Conservation (phyloP, 92 coral and sea anemone species). For the Palythoa caribaeorum region DNA sequence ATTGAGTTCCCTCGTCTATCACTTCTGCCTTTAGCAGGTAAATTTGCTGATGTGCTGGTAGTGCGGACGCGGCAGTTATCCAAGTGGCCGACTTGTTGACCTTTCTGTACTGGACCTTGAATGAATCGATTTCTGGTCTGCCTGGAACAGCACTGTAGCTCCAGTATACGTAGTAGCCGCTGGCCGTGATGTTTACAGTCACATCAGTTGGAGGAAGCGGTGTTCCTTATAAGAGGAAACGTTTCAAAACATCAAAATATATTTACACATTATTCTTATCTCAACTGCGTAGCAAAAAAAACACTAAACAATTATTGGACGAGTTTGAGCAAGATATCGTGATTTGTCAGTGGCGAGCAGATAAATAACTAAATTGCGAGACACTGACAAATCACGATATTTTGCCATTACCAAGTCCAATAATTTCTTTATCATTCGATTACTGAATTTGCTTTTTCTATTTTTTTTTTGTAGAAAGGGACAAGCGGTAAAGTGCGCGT, state of each 20-base stretch:
- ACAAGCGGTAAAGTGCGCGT: no score
- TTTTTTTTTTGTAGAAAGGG: no score
- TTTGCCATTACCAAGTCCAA: no score
- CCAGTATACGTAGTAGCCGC: constrained; percentile 88
- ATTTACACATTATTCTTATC: neutral
- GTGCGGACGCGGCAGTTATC: constrained; percentile 60
- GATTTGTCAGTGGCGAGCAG: no score
- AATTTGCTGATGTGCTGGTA: constrained; percentile 64
- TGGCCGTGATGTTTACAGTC: constrained; percentile 77
- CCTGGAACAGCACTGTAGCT: constrained; percentile 83
- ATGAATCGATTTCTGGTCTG: constrained; percentile 80
- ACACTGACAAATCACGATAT: no score
- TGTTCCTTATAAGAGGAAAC: constrained; percentile 51
- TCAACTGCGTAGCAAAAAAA: no score
- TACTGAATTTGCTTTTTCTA: no score
- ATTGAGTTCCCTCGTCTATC: constrained; percentile 67
- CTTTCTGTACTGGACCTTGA: constrained; percentile 79
- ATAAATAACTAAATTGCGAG: no score
- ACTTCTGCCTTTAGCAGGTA: constrained; percentile 70
- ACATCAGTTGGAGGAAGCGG: constrained; percentile 91
- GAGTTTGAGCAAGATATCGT: no score
- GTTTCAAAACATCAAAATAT: neutral
- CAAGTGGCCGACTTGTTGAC: constrained; percentile 77
- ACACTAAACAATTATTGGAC: no score
- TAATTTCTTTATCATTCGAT: no score